Evolutionary conservation across 1,140 invertebrate species (phyloP).

Genomic region (Pinna nobilis): DNA sequence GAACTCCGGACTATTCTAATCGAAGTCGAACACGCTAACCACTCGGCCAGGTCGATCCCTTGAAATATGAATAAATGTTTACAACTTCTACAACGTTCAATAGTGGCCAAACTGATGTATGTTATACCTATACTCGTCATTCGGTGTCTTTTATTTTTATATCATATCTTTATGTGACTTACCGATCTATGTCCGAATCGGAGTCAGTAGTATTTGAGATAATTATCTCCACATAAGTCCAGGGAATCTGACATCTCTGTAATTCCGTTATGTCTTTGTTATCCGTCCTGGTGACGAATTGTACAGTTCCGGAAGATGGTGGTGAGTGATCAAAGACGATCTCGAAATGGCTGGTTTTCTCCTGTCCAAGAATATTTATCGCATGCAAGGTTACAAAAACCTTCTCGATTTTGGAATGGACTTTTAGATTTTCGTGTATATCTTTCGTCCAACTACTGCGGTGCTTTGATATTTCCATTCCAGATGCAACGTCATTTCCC

Average conservation of each 20-base stretch:
- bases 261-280: not conserved
- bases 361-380: slow-evolving; percentile 4
- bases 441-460: not conserved
- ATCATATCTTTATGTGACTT: not conserved
- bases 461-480: not conserved
- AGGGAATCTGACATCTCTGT: slow-evolving; percentile 18
- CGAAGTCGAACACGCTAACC: no score
- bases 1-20: no score
- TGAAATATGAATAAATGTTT: not conserved
- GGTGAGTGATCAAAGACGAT: slow-evolving; percentile 13
- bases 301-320: not conserved
- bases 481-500: not conserved
- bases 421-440: not conserved
- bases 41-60: not conserved
- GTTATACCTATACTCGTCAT: not conserved
- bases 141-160: not conserved
- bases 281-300: slow-evolving; percentile 7
- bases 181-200: slow-evolving; percentile 9
- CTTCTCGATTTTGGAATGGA: not conserved
- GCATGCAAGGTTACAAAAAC: slow-evolving; percentile 7
- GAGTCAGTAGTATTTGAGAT: not conserved
- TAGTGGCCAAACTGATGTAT: not conserved
- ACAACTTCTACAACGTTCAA: not conserved
- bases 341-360: not conserved
- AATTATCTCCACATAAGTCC: slow-evolving; percentile 22